Evolutionary conservation across 2,113 vertebrate genomes (phyloP), one percentile per base, ranked within the genome.

Genomic region (Aythya baeri): DNA sequence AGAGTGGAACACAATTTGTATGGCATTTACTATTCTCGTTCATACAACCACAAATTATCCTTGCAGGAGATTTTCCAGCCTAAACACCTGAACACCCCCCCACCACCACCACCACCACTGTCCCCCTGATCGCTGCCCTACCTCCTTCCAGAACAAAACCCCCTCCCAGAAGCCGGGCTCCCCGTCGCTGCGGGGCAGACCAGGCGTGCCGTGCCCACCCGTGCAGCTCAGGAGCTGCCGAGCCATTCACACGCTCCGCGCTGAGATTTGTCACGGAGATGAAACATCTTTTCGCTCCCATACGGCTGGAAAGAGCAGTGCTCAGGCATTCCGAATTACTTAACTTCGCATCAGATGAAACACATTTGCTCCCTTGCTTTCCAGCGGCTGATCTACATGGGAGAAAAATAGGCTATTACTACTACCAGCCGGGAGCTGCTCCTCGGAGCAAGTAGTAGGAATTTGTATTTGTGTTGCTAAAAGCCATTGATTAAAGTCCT

Each of bases 321-420:
- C 72, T 95, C 52, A 82, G 85, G 78, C 59, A 0, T 58, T 86
- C 70, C 72, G 81, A 90, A 81, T 83, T 75, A 67, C 77, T 92
- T 84, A 92, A 92, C 79, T 87, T 82, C 74, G 76, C 62, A 80
- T 86, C 74, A 76, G 73, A 70, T 13, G 29, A 59, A 94, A 94
- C n/a, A 3, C 25, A 70, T 87, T 84, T 85, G 62, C 55, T 93
- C 62, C n/a, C 6, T 26, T 0, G 1, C 88, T 84, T 87, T 74
- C 66, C 74, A 84, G 55, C 6, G 41, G 52, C 63, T 91, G 89
- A 63, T 93, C 38, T 70, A 80, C 0, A 6, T 50, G 76, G 83
- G 74, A 91, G 72, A 63, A 84, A 89, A 94, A 79, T 7, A 86
- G 57, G 58, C 34, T 90, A 73, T 70, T 92, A 77, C 50, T 85